A percentile compares a stretch with the other conserved stretches of the same genome.
phyloP scores from a whole-genome alignment of 2,113 vertebrate genomes.

The Diadophis punctatus region DNA sequence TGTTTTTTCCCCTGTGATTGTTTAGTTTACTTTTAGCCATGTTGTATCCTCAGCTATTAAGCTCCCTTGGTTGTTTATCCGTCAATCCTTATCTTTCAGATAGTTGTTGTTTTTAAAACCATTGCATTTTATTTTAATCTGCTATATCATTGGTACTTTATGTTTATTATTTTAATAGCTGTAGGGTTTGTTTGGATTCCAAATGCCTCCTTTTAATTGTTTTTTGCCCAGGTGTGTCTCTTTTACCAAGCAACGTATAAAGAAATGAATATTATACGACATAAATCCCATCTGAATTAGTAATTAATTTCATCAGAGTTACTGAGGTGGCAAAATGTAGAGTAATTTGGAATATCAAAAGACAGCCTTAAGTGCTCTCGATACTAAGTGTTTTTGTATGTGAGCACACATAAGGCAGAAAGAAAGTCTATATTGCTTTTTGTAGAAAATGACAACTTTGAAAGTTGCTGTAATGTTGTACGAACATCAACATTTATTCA shows the following conservation, averaged over 20 bases:
- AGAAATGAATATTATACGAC: neutral
- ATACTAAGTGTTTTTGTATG: neutral
- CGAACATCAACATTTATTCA: constrained; percentile 25
- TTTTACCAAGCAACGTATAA: neutral
- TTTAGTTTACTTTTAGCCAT: neutral
- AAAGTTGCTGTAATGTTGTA: neutral
- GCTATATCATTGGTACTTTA: neutral
- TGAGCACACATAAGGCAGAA: neutral
- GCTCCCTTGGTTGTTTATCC: neutral
- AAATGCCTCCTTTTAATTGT: neutral
- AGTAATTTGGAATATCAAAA: neutral
- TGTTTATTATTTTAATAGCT: neutral
- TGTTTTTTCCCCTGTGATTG: neutral
- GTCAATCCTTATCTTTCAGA: neutral
- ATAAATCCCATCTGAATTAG: too few species aligned
- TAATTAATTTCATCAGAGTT: neutral
- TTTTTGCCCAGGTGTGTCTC: neutral
- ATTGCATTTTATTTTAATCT: neutral
- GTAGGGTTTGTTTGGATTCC: neutral
- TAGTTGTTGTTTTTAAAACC: neutral
- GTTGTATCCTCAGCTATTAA: neutral
- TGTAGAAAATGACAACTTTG: neutral
- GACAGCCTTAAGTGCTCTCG: neutral
- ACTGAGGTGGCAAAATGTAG: neutral
- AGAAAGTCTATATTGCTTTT: neutral